Evolutionary conservation across 64 coral and sea anemone species (phyloP).

Genomic region (Stylophora pistillata): DNA sequence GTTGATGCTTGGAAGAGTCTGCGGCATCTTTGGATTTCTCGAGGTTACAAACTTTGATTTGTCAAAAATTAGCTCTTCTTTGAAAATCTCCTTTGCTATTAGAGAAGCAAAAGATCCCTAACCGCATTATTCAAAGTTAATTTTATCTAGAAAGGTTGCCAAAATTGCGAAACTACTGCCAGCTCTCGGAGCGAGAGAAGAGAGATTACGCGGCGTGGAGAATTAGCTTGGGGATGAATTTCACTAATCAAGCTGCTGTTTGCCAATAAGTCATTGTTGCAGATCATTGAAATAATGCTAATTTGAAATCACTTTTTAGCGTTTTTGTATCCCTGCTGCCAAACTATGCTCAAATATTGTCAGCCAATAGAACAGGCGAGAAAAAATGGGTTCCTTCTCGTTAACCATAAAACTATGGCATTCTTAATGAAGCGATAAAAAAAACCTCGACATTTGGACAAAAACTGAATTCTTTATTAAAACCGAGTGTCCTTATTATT

Average conservation of each 20-base stretch:
- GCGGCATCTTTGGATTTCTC: too few relatives aligned
- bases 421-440: not conserved
- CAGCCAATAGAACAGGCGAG: not conserved
- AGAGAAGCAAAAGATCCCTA: not conserved
- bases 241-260: too few relatives aligned
- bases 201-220: too few relatives aligned
- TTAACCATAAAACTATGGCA: not conserved
- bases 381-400: not conserved
- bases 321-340: not conserved
- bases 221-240: too few relatives aligned
- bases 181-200: not conserved
- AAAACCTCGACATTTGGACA: not conserved
- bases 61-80: not conserved
- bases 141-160: not conserved
- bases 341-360: not conserved
- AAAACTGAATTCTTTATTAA: constrained; percentile 10
- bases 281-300: too few relatives aligned
- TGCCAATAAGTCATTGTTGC: too few relatives aligned
- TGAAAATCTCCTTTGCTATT: not conserved
- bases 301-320: too few relatives aligned
- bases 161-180: not conserved
- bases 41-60: not conserved
- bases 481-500: not conserved
- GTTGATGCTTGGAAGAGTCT: too few relatives aligned
- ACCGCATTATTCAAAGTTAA: not conserved